These are phyloP conservation scores for Labrus mixtus DNA, from an alignment of 2,113 vertebrate species.

Conservation along the genomic window DNA sequence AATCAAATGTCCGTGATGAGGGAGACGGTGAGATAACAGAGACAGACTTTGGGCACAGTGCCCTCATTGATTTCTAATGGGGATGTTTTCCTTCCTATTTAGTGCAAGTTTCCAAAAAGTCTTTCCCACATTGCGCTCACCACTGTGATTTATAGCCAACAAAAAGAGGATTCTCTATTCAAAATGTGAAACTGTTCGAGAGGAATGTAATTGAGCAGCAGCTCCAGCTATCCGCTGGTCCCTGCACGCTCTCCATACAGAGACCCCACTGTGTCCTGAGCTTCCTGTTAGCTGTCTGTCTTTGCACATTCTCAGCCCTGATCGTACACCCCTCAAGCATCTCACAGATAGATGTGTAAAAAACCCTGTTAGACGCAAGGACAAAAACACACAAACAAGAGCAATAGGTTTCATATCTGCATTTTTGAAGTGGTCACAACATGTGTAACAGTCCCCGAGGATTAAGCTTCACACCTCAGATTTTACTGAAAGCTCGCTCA, in stretches of 20 bases:
- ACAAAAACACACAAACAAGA: neutral
- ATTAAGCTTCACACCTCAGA: constrained; percentile 2
- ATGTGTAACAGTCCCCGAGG: neutral
- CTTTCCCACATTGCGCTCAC: constrained; percentile 25
- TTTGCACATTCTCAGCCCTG: constrained; percentile 4
- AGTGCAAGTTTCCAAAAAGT: constrained; percentile 17
- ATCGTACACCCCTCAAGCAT: neutral
- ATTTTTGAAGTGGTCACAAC: neutral
- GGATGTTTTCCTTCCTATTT: constrained; percentile 36
- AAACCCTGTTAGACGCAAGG: constrained; percentile 13
- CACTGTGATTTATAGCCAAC: constrained; percentile 31
- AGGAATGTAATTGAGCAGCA: constrained; percentile 49
- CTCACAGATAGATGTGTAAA: neutral
- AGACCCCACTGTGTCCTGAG: constrained; percentile 37
- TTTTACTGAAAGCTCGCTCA: neutral
- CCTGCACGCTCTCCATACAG: constrained; percentile 15
- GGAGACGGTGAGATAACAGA: neutral
- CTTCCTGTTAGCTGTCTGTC: constrained; percentile 40
- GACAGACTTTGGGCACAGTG: constrained; percentile 14
- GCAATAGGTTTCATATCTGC: constrained; percentile 10
- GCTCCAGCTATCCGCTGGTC: neutral
- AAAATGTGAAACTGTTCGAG: constrained; percentile 53
- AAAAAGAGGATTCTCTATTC: constrained; percentile 59
- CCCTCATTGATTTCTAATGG: constrained; percentile 21
- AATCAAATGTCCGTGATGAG: constrained; percentile 23